Conservation (phyloP, 2,113 vertebrate species). For the Mugil cephalus region DNA sequence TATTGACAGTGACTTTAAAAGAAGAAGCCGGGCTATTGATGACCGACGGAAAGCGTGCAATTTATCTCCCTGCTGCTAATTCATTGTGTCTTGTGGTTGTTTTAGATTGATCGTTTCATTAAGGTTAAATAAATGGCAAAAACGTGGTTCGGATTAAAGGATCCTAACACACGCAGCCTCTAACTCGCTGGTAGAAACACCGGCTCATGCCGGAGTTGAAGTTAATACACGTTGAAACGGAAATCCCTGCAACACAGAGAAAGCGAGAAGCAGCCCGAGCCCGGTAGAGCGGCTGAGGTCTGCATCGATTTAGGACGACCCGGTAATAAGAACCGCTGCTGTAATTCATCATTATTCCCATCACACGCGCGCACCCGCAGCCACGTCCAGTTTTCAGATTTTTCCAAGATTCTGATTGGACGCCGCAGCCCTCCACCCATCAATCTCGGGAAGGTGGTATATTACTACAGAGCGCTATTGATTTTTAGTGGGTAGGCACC, state of each 20-base stretch:
- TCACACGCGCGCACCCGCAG: constrained; percentile 9
- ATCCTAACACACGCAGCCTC: too few species aligned
- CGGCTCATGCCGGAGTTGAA: too few species aligned
- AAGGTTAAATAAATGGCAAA: not conserved
- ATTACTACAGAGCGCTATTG: constrained; percentile 49
- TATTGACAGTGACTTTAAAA: not conserved
- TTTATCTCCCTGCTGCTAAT: not conserved
- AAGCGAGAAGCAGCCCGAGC: too few species aligned
- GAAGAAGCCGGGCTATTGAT: not conserved
- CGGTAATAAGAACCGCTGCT: constrained; percentile 18
- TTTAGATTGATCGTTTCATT: constrained; percentile 6
- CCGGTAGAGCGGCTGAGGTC: too few species aligned
- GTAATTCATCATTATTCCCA: constrained; percentile 35
- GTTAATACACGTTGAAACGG: too few species aligned
- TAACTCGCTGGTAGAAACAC: too few species aligned
- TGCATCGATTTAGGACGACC: too few species aligned
- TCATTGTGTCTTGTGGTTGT: not conserved
- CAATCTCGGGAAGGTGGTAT: constrained; percentile 26
- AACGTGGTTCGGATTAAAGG: not conserved
- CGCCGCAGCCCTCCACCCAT: constrained; percentile 27
- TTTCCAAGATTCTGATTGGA: constrained; percentile 36
- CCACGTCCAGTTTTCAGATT: not conserved
- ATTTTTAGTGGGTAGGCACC: constrained; percentile 34
- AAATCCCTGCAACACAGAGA: too few species aligned
- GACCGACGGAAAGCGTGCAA: not conserved